These are phyloP conservation scores for Pogonophryne albipinna DNA, from an alignment of 2,797 vertebrate species.

Conservation along the genomic window DNA sequence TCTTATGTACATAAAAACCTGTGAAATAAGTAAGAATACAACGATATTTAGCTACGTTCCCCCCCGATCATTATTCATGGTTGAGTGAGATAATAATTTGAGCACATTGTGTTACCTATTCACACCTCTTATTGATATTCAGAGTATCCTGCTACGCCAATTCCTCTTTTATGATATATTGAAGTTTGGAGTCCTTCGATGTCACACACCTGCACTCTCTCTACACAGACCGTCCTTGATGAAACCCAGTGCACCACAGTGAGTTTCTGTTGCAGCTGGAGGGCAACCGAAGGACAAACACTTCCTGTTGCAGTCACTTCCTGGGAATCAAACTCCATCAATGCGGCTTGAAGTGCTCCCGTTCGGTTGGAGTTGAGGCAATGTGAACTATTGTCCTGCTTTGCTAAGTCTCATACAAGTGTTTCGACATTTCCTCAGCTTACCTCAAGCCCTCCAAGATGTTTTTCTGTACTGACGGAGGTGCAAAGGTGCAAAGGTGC, in stretches of 20 bases:
- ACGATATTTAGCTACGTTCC: too few species aligned
- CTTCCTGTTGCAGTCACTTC: constrained; percentile 6
- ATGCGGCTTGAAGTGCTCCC: background rate
- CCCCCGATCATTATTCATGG: background rate
- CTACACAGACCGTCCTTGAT: constrained; percentile 12
- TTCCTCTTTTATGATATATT: background rate
- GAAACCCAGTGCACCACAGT: constrained; percentile 10
- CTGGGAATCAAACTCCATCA: constrained; percentile 10
- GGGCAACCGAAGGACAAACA: constrained; percentile 17
- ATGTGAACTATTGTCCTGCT: background rate
- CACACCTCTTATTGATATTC: background rate
- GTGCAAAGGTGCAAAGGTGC: constrained; percentile 24
- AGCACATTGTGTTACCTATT: background rate
- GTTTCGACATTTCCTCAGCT: constrained; percentile 26
- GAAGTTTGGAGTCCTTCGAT: constrained; percentile 19
- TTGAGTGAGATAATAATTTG: background rate
- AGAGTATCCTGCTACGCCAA: background rate
- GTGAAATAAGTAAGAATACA: too few species aligned
- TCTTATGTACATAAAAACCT: background rate
- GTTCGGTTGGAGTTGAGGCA: background rate
- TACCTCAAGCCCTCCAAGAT: background rate
- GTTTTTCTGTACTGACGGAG: constrained; percentile 19
- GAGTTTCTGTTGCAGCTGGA: constrained; percentile 19
- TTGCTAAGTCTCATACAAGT: constrained; percentile 10
- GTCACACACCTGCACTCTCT: constrained; percentile 24